Conservation (phyloP, 2,797 vertebrate genomes). For the Synanceia verrucosa region DNA sequence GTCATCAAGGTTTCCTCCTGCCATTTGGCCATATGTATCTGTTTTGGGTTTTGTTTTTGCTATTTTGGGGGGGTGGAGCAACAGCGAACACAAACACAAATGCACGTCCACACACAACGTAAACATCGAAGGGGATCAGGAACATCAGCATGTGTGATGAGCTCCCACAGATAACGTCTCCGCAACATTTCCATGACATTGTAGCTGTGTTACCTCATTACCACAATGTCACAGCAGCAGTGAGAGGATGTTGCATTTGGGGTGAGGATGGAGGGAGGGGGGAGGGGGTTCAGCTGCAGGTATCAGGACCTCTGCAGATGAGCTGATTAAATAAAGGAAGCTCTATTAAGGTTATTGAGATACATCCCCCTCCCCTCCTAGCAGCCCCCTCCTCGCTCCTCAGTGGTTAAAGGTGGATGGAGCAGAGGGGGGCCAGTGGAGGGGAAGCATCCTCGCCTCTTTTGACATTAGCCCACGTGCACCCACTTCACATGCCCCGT, state of each 20-base stretch:
- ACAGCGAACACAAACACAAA: slow-evolving; percentile 19
- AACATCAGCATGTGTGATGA: slow-evolving; percentile 84
- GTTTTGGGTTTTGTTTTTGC: neutral
- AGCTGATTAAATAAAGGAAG: slow-evolving; percentile 84
- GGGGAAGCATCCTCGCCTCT: slow-evolving; percentile 71
- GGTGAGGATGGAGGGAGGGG: slow-evolving; percentile 45
- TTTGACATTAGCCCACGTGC: slow-evolving; percentile 71
- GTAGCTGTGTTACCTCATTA: slow-evolving; percentile 84
- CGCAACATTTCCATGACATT: slow-evolving; percentile 82
- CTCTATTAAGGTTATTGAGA: slow-evolving; percentile 84
- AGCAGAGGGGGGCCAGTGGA: slow-evolving; percentile 35
- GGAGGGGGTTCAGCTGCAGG: slow-evolving; percentile 73
- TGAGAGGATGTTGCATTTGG: slow-evolving; percentile 77
- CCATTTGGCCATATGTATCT: slow-evolving; percentile 59
- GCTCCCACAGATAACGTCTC: slow-evolving; percentile 82
- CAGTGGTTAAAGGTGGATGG: slow-evolving; percentile 68
- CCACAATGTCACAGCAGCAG: slow-evolving; percentile 81
- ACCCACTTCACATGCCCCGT: slow-evolving; percentile 57
- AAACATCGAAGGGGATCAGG: slow-evolving; percentile 82
- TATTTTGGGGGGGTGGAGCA: neutral
- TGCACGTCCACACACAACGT: slow-evolving; percentile 34
- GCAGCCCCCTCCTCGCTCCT: slow-evolving; percentile 54
- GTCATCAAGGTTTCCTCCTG: slow-evolving; percentile 46
- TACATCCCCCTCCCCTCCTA: slow-evolving; percentile 46
- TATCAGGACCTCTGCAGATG: slow-evolving; percentile 79